Conservation (phyloP, 2,797 vertebrate genomes). For the Enteromius radiatus region DNA sequence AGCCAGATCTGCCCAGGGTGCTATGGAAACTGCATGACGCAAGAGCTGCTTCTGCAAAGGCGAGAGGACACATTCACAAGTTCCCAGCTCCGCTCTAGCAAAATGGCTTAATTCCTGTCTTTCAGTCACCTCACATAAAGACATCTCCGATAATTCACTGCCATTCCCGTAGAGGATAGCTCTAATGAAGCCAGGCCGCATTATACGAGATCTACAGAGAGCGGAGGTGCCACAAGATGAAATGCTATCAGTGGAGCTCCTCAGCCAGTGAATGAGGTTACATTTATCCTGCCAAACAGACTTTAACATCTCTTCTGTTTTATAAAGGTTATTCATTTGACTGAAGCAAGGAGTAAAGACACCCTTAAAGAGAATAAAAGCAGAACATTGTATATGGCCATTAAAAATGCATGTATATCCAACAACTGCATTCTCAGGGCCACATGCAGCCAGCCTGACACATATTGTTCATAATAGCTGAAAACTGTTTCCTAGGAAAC, state of each 20-base stretch:
- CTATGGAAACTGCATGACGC: slow-evolving; percentile 68
- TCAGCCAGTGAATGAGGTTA: slow-evolving; percentile 19
- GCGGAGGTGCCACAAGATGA: slow-evolving; percentile 4
- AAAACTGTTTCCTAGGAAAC: slow-evolving; percentile 79
- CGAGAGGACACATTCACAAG: slow-evolving; percentile 63
- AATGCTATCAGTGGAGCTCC: slow-evolving; percentile 15
- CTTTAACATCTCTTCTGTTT: slow-evolving; percentile 19
- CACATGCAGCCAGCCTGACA: slow-evolving; percentile 71
- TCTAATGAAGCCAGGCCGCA: slow-evolving; percentile 31
- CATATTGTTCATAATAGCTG: slow-evolving; percentile 69
- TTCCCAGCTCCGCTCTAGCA: slow-evolving; percentile 49
- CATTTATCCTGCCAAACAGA: neutral
- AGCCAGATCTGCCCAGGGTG: slow-evolving; percentile 60
- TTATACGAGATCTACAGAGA: slow-evolving; percentile 4
- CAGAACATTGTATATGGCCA: slow-evolving; percentile 42
- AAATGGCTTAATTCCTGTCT: slow-evolving; percentile 52
- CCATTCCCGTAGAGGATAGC: slow-evolving; percentile 11
- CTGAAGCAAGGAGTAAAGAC: slow-evolving; percentile 25
- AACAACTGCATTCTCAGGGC: slow-evolving; percentile 70
- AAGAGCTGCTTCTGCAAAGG: slow-evolving; percentile 64
- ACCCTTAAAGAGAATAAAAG: slow-evolving; percentile 46
- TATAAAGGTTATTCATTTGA: slow-evolving; percentile 29
- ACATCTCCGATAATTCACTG: slow-evolving; percentile 31
- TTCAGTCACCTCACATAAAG: slow-evolving; percentile 15
- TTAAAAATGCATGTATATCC: slow-evolving; percentile 64